Percentiles rank a stretch among this genome's conserved stretches.
phyloP scores from a whole-genome alignment of 1,140 invertebrate species.

The Brachionus sp. region DNA sequence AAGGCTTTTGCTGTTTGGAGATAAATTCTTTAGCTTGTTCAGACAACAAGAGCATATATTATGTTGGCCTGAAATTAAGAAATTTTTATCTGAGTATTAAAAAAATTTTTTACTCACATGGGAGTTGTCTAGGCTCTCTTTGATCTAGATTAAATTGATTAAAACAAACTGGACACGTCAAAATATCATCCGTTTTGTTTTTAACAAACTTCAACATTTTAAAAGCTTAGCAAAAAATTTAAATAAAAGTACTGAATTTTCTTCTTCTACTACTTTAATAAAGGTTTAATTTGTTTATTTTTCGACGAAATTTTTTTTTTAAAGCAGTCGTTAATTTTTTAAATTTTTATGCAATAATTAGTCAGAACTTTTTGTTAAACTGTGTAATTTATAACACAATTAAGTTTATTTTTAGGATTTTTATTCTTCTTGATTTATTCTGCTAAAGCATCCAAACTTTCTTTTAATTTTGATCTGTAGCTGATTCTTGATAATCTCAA shows the following conservation, averaged over 20 bases:
- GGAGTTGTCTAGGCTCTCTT: background rate
- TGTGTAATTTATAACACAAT: no score
- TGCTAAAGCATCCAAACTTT: no score
- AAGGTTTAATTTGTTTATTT: no score
- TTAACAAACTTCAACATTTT: background rate
- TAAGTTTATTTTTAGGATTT: no score
- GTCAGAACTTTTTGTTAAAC: no score
- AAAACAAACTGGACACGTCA: conserved; percentile 12
- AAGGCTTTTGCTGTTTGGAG: background rate
- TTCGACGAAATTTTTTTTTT: no score
- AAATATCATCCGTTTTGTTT: background rate
- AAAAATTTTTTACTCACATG: background rate
- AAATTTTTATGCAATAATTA: no score
- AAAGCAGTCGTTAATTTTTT: no score
- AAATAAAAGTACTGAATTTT: background rate
- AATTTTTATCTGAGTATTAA: background rate
- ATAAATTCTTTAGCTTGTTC: background rate
- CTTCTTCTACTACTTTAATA: no score
- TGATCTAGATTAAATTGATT: background rate
- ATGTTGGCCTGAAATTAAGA: background rate
- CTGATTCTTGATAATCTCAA: no score
- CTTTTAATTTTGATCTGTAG: no score
- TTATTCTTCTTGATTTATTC: no score
- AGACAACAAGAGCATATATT: background rate
- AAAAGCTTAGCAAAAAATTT: background rate